A percentile compares a stretch with the other conserved stretches of the same genome.
phyloP scores from a whole-genome alignment of 2,113 vertebrate genomes.

The Plestiodon gilberti region DNA sequence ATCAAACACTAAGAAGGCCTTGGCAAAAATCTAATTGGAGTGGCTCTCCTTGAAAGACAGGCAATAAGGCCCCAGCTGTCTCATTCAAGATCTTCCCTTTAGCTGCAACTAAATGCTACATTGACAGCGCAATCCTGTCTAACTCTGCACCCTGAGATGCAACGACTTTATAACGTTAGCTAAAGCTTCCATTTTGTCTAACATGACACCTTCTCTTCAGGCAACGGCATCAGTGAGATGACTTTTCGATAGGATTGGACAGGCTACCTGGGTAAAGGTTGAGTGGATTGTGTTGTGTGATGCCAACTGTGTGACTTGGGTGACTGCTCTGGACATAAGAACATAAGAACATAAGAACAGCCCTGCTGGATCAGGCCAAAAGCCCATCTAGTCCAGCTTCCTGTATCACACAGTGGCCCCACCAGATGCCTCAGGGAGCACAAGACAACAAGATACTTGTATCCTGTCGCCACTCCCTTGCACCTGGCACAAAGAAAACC shows the following conservation, averaged over 20 bases:
- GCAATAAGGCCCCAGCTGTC: conserved; percentile 21
- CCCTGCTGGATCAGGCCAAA: too few relatives aligned
- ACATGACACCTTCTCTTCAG: not conserved
- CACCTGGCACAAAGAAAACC: too few relatives aligned
- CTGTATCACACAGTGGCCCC: too few relatives aligned
- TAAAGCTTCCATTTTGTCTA: not conserved
- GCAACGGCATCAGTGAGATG: not conserved
- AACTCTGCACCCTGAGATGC: too few relatives aligned
- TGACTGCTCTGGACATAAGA: not conserved
- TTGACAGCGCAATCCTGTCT: too few relatives aligned
- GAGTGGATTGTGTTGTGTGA: not conserved
- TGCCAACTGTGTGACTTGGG: not conserved
- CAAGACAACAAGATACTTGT: too few relatives aligned
- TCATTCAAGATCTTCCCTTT: not conserved
- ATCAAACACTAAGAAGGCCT: conserved; percentile 4
- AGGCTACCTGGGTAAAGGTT: not conserved
- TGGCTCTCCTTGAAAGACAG: conserved; percentile 4
- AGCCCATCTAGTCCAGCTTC: too few relatives aligned
- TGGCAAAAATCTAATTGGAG: conserved; percentile 7
- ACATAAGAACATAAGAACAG: too few relatives aligned
- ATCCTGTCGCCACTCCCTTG: too few relatives aligned
- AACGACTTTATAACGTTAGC: not conserved
- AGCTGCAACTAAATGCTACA: not conserved
- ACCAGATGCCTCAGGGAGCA: too few relatives aligned
- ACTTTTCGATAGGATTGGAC: not conserved